Evolutionary conservation across 2,797 vertebrate genomes (phyloP), one percentile per base, ranked within the genome.

Genomic region (Gallinago nigripennis): DNA sequence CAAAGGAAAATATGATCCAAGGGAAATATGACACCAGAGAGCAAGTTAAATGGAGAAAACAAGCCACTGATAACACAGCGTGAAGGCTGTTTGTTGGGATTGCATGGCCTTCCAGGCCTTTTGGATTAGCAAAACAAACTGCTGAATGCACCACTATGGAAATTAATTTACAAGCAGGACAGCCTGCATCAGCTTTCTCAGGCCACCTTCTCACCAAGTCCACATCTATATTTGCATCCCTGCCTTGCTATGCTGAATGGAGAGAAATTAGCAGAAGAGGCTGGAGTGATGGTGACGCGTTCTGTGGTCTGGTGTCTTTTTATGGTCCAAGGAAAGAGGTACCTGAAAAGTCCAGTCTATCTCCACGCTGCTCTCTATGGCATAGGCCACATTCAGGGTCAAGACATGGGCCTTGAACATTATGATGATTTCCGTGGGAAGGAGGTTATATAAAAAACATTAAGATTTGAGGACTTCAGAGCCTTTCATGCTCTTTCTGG

Each of bases 21-120:
- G 16, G 35, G 48, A 92, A 80, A 56, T 65, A 30, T 0, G 0
- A 48, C 23, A 68, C 8, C 1, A 1, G 48, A 87, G 7, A 48
- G 12, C 4, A 92, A 75, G 79, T 60, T 39, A 85, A 72, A 84
- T 28, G 30, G 41, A 64, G 45, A 76, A 91, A 86, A 75, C 16
- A 76, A 86, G 33, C 12, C 3, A 39, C 24, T 43, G 31, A 56
- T 19, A 79, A 53, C 15, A 39, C 10, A 39, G n/a, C 12, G 35
- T 17, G 27, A 71, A 66, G 20, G n/a, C 8, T 81, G 9, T 61
- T 82, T 77, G 3, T 54, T 81, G 33, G 37, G 25, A 31, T 70
- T 19, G 70, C 19, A 27, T 25, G 33, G 73, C 23, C 35, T 54
- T 79, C 43, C 20, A 58, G 30, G 4, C 4, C 6, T 76, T 72